These are phyloP conservation scores for Lepus timidus DNA, from an alignment of 2,113 vertebrate species.

Conservation along the genomic window DNA sequence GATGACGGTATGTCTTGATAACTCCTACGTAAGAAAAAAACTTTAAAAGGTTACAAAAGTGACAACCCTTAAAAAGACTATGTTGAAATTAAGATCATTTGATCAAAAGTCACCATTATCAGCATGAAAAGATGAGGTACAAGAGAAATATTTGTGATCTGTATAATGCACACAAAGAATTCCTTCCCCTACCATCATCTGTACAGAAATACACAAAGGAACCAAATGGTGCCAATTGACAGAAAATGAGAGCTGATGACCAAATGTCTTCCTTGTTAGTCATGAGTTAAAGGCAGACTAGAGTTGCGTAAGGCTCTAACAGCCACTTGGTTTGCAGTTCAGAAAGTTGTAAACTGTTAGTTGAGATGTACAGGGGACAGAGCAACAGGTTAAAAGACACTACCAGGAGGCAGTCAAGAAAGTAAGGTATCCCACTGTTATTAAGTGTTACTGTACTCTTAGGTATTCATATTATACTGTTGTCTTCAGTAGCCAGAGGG, in stretches of 20 bases:
- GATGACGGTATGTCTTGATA: neutral
- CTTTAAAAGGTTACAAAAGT: neutral
- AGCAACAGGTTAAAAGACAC: neutral
- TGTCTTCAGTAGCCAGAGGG: neutral
- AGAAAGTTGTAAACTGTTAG: neutral
- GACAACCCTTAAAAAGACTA: neutral
- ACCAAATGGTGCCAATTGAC: neutral
- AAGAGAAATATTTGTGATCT: neutral
- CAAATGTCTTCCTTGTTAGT: rapidly evolving
- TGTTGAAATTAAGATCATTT: neutral
- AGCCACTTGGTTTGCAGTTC: no score
- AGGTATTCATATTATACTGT: neutral
- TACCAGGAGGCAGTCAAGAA: neutral
- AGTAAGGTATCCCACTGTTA: rapidly evolving
- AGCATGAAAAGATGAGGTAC: neutral
- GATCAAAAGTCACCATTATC: neutral
- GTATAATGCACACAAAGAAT: neutral
- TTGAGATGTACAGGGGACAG: neutral
- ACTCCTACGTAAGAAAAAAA: neutral
- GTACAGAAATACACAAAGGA: neutral
- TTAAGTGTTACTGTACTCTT: neutral
- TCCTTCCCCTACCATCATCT: no score
- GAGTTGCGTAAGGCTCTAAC: neutral
- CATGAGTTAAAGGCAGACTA: neutral
- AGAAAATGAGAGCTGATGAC: neutral